Percentiles rank a stretch among this genome's conserved stretches.
Evolutionary conservation across 2,797 vertebrate species (phyloP).

Genomic region (Enteromius thamalakanensis): DNA sequence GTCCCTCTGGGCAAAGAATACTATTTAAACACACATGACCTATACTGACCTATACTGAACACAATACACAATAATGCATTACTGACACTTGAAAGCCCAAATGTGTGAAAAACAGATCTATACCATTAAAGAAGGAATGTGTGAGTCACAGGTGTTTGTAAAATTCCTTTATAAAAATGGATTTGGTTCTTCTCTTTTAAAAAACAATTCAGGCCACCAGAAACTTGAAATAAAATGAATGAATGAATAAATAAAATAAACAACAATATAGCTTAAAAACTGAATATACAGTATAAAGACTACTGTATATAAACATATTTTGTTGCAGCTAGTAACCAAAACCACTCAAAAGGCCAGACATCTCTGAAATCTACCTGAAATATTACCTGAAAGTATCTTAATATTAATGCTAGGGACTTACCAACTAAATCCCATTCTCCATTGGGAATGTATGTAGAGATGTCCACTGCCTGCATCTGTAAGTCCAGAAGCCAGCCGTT

Average conservation of each 20-base stretch:
- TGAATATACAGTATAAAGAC: too few species aligned
- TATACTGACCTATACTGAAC: not conserved
- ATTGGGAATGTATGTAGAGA: constrained; percentile 90
- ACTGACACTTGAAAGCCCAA: constrained; percentile 26
- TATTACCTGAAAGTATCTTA: not conserved
- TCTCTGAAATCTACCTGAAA: not conserved
- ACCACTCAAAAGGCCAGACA: not conserved
- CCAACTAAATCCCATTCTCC: constrained; percentile 93
- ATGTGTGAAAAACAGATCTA: constrained; percentile 31
- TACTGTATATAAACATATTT: not conserved
- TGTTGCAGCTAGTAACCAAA: not conserved
- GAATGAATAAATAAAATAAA: not conserved
- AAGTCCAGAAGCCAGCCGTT: constrained; percentile 90
- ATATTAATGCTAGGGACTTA: constrained; percentile 61
- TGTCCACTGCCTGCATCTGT: constrained; percentile 90
- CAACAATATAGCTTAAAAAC: not conserved
- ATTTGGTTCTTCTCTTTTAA: not conserved
- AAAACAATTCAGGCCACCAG: not conserved
- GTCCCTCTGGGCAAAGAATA: constrained; percentile 14
- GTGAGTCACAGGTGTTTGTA: not conserved
- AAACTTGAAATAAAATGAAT: not conserved
- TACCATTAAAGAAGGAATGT: constrained; percentile 9
- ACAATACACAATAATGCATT: not conserved
- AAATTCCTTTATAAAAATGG: constrained; percentile 6
- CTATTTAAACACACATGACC: constrained; percentile 13